Conservation (phyloP, 2,797 vertebrate genomes). For the Euthynnus affinis region DNA sequence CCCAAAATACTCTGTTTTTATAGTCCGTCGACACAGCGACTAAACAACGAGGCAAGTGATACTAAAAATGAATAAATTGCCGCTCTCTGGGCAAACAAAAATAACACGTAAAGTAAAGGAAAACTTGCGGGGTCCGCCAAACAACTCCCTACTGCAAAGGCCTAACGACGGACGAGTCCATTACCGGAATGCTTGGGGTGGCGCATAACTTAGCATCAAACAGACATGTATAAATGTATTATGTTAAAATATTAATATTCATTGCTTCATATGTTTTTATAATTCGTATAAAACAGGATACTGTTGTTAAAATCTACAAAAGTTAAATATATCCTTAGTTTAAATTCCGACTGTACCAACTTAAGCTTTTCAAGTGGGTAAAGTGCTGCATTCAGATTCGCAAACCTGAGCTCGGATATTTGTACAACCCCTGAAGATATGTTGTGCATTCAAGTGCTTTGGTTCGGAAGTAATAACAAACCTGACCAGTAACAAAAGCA, state of each 20-base stretch:
- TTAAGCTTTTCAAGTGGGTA: constrained; percentile 3
- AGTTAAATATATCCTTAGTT: constrained; percentile 11
- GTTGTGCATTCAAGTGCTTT: constrained; percentile 42
- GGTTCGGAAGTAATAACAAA: constrained; percentile 46
- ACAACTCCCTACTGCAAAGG: constrained; percentile 87
- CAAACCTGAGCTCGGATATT: constrained; percentile 56
- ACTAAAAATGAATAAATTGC: background rate
- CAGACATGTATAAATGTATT: background rate
- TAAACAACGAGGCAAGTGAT: background rate
- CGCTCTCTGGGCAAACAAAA: constrained; percentile 51
- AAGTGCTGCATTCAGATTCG: constrained; percentile 60
- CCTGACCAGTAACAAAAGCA: constrained; percentile 12
- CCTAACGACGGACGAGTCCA: constrained; percentile 81
- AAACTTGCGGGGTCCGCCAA: constrained; percentile 81
- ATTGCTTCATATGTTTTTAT: rapidly evolving
- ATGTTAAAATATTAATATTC: rapidly evolving
- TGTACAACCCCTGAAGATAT: constrained; percentile 10
- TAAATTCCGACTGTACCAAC: constrained; percentile 79
- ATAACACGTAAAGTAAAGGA: constrained; percentile 72
- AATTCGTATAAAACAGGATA: rapidly evolving
- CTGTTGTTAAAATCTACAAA: background rate
- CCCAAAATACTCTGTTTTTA: constrained; percentile 50
- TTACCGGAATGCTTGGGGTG: constrained; percentile 73
- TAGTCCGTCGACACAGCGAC: constrained; percentile 36
- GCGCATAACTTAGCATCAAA: constrained; percentile 21